Base-by-base conservation (phyloP, 2,888 invertebrate genomes). In the Drosophila paranaensis region DNA sequence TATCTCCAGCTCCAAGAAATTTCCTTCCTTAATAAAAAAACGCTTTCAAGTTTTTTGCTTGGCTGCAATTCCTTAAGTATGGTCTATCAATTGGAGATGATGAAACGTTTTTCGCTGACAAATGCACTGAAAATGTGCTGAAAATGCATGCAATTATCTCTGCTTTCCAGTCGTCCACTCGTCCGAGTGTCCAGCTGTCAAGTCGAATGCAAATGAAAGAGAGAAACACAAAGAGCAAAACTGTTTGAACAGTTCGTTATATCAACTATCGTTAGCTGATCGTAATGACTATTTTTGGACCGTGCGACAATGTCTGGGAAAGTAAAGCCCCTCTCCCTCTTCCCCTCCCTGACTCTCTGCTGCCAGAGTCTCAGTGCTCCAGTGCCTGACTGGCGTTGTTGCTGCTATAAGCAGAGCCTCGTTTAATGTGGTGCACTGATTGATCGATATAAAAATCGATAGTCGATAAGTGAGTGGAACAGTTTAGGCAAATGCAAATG, bases 261-360 rank as follows among this genome's bases (percentile, higher is more conserved):
- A 27, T 16, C 40, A 27, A 40, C 64, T 64, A 51, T 67, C 53
- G 65, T 67, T 65, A 78, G 78, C 81, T 82, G 79, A 60, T 69
- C 82, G 65, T 81, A 89, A 87, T 83, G 88, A 89, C 85, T 83
- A 89, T 84, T 87, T 89, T 87, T 88, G 88, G 85, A 69, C 61
- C 71, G 79, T 89, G 78, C 78, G 81, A 82, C 80, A 51, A 53
- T 30, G 55, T 56, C 66, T 60, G 50, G 20, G 50, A 50, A 50
- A 50, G 37, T 27, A n/a, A 11, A 30, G 20, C 14, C 25, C 13
- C 13, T 46, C 25, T 25, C 13, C 27, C 45, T 8, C 30, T 33
- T n/a, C n/a, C 30, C 8, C 45, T 13, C 27, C 9, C 14, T 14
- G 27, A 9, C 27, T 27, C 27, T 30, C 30, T 16, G 1, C 11